phyloP scores from a whole-genome alignment of 2,888 invertebrate genomes.

The Rhabditoides inermis region DNA sequence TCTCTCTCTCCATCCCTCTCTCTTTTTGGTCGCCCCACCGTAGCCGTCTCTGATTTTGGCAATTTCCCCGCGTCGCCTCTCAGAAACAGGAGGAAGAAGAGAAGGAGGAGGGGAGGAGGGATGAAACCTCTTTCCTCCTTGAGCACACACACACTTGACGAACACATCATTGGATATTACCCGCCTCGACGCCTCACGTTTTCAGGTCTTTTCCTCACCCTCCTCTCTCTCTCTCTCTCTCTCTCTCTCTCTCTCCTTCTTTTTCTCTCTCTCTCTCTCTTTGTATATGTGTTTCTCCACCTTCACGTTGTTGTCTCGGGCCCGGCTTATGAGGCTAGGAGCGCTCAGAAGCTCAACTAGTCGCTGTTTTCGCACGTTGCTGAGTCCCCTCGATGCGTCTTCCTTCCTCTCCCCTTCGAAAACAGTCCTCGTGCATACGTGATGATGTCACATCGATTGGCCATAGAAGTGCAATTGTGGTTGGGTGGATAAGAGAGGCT shows the following conservation, averaged over 20 bases:
- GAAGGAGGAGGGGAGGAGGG: neutral
- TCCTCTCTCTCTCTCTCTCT: slow-evolving; percentile 1
- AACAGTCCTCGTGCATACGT: no score
- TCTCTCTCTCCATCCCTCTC: neutral
- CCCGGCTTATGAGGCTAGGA: no score
- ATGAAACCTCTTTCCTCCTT: neutral
- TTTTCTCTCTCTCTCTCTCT: neutral
- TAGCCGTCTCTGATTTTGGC: slow-evolving; percentile 1
- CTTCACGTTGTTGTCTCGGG: slow-evolving; percentile 9
- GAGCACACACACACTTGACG: neutral
- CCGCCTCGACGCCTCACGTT: neutral
- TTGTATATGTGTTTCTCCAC: neutral
- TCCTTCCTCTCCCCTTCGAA: no score
- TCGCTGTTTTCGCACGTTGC: no score
- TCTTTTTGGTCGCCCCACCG: neutral
- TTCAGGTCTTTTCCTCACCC: neutral
- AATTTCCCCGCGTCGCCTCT: no score
- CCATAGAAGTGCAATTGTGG: no score
- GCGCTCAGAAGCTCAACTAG: no score
- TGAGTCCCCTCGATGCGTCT: no score
- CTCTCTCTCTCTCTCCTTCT: neutral
- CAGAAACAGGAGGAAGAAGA: no score
- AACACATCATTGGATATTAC: neutral
- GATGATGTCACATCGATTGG: no score
- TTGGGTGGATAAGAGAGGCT: no score